phyloP scores from a whole-genome alignment of 2,113 vertebrate genomes.

The Sinocyclocheilus maitianheensis region DNA sequence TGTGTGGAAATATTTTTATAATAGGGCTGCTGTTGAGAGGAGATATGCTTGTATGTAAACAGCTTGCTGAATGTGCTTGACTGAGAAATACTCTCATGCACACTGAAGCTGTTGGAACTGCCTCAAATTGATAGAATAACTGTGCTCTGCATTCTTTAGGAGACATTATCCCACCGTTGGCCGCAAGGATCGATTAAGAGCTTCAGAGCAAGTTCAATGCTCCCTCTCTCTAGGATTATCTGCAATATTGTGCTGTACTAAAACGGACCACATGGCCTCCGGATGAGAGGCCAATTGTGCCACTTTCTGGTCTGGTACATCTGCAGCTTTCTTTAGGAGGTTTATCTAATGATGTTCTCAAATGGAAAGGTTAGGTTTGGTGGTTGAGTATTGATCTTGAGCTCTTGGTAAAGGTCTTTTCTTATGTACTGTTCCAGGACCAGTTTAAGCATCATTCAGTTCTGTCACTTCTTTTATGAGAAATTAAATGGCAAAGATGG shows the following conservation, averaged over 20 bases:
- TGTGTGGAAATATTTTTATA: background rate
- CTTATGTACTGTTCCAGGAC: background rate
- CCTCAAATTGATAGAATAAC: conserved; percentile 38
- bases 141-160: conserved; percentile 39
- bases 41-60: conserved; percentile 1
- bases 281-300: conserved; percentile 33
- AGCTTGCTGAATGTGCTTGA: background rate
- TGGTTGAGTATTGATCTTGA: background rate
- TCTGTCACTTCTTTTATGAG: background rate
- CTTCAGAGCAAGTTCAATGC: conserved; percentile 33
- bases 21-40: background rate
- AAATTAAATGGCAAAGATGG: background rate
- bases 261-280: conserved; percentile 13
- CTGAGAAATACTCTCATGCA: conserved; percentile 18
- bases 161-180: conserved; percentile 30
- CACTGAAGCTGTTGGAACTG: conserved; percentile 26
- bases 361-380: conserved; percentile 18
- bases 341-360: conserved; percentile 65
- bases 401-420: background rate
- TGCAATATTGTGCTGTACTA: conserved; percentile 53
- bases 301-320: conserved; percentile 60
- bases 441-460: background rate
- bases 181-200: conserved; percentile 51
- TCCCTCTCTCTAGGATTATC: background rate
- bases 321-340: conserved; percentile 68